Evolutionary conservation across 2,113 vertebrate genomes (phyloP).

Genomic region (Misgurnus mizolepis): DNA sequence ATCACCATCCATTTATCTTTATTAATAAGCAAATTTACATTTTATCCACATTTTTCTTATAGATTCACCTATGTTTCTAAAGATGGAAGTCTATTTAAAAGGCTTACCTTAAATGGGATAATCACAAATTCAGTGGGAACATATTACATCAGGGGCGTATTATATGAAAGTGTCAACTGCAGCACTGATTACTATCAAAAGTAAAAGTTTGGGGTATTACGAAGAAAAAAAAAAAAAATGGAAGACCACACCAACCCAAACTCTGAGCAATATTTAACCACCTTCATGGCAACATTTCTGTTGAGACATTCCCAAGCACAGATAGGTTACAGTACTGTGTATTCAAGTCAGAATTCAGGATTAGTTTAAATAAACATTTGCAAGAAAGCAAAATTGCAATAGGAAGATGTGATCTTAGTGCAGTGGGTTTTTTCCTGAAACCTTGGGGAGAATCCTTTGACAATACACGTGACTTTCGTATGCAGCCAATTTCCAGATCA

Average conservation of each 20-base stretch:
- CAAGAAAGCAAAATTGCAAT: slow-evolving; percentile 9
- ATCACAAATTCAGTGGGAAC: slow-evolving; percentile 15
- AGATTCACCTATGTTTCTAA: neutral
- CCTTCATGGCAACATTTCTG: slow-evolving; percentile 27
- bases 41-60: slow-evolving; percentile 19
- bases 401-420: slow-evolving; percentile 2
- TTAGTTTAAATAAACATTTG: neutral
- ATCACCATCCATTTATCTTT: slow-evolving; percentile 14
- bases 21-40: slow-evolving; percentile 29
- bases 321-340: slow-evolving; percentile 43
- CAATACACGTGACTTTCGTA: neutral
- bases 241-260: slow-evolving; percentile 46
- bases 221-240: slow-evolving; percentile 22
- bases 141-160: neutral
- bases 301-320: slow-evolving; percentile 45
- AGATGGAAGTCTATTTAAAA: slow-evolving; percentile 33
- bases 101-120: slow-evolving; percentile 25
- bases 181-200: slow-evolving; percentile 5
- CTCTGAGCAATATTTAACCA: neutral
- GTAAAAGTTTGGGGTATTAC: slow-evolving; percentile 29
- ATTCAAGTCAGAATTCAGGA: slow-evolving; percentile 49
- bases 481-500: neutral
- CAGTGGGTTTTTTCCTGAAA: slow-evolving; percentile 37
- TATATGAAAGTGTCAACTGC: slow-evolving; percentile 21
- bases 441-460: neutral